Evolutionary conservation across 2,797 vertebrate genomes (phyloP), one percentile per base, ranked within the genome.

Genomic region (Syngnathus acus): DNA sequence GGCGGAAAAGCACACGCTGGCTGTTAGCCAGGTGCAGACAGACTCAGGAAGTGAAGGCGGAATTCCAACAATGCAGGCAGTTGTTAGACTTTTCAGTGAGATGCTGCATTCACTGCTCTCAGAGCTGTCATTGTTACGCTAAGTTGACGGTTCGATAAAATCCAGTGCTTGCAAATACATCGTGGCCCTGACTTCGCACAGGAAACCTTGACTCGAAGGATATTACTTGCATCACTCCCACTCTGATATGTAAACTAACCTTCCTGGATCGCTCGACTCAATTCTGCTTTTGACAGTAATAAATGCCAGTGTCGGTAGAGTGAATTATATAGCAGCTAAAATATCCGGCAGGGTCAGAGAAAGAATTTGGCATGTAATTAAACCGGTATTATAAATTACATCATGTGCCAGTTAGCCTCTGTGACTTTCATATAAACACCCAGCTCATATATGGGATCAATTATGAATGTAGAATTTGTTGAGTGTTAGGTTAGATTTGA

Each of bases 51-150:
- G 89, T 87, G 65, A 79, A 83, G 75, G 68, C 66, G 90, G 91
- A 93, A 92, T 93, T 89, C 86, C 85, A 92, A 84, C 87, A 91
- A 92, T 90, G 90, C 76, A 78, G 84, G 82, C 83, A 74, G 87
- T 88, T 85, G 84, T 87, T 87, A 58, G 65, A 70, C 81, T 87
- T 83, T 81, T 83, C 84, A 76, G 75, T 75, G 83, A 77, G 74
- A 77, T 67, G 70, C 76, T 77, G 79, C 76, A 75, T 67, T 81
- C 82, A 81, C 68, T 72, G 63, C 79, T 73, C 67, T 72, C 74
- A 63, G 67, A 66, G 67, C 82, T 67, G 71, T 76, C 80, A 87
- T 74, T 86, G 72, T 84, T 77, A 75, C 67, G 74, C 72, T 3
- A 37, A 68, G 65, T 65, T 76, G 68, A 70, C 51, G 21, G 69